Evolutionary conservation across 2,888 invertebrate genomes (phyloP).

Genomic region (Drosophila siamana): DNA sequence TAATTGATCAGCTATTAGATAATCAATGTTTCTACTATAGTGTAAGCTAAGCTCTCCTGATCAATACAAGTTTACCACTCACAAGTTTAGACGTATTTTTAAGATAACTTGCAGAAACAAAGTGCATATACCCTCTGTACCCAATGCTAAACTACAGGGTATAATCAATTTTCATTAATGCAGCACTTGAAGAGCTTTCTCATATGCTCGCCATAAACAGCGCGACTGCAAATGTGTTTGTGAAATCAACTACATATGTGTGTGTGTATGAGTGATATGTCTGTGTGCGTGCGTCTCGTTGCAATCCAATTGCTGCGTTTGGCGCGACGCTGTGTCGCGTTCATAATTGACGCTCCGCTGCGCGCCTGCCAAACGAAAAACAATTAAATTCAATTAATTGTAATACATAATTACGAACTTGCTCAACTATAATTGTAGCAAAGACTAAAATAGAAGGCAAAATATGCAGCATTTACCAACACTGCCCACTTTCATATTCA

Average conservation of each 20-base stretch:
- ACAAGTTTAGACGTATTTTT: background rate
- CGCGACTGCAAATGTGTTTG: background rate
- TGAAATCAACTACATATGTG: background rate
- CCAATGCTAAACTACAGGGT: conserved; percentile 20
- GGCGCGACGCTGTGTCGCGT: conserved; percentile 58
- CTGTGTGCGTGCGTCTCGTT: conserved; percentile 40
- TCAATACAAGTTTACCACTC: conserved; percentile 9
- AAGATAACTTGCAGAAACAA: background rate
- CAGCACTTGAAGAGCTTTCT: conserved; percentile 51
- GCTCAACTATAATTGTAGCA: conserved; percentile 48
- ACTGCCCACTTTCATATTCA: conserved; percentile 16
- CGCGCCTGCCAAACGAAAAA: conserved; percentile 66
- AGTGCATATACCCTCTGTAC: background rate
- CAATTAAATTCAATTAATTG: conserved; percentile 80
- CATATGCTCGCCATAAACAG: conserved; percentile 20
- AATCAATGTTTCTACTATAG: too few relatives aligned
- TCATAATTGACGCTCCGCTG: conserved; percentile 72
- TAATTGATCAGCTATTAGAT: too few relatives aligned
- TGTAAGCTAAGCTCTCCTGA: too few relatives aligned
- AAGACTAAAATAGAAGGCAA: conserved; percentile 19
- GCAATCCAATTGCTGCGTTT: conserved; percentile 65
- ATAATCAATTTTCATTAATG: conserved; percentile 49
- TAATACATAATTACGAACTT: conserved; percentile 59
- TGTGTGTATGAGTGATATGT: conserved; percentile 18
- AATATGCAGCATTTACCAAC: conserved; percentile 27